Conservation (phyloP, 2,888 invertebrate species). For the Drosophila mayaguana region DNA sequence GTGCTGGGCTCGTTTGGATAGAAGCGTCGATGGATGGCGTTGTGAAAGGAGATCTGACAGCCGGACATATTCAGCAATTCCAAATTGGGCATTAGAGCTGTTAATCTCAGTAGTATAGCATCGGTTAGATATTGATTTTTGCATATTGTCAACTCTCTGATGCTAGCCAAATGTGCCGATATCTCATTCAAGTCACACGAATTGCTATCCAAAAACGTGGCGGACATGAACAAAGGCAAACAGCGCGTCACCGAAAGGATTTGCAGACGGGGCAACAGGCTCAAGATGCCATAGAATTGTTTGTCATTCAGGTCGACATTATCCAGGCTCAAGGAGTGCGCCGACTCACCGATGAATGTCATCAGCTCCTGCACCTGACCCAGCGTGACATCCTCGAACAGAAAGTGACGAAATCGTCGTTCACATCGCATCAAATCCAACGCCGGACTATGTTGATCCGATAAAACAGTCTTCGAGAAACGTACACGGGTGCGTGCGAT, state of each 20-base stretch:
- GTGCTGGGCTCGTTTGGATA: conserved; percentile 86
- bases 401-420: conserved; percentile 76
- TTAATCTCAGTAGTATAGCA: conserved; percentile 89
- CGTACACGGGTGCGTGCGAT: conserved; percentile 76
- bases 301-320: conserved; percentile 89
- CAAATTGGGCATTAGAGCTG: conserved; percentile 87
- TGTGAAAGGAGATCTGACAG: conserved; percentile 90
- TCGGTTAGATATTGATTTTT: conserved; percentile 91
- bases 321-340: conserved; percentile 87
- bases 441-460: conserved; percentile 81
- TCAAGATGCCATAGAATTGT: conserved; percentile 87
- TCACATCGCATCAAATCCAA: conserved; percentile 74
- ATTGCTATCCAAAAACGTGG: conserved; percentile 87
- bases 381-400: conserved; percentile 82
- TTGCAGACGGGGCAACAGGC: conserved; percentile 87
- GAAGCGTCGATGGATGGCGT: conserved; percentile 89
- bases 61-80: conserved; percentile 88
- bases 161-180: conserved; percentile 85
- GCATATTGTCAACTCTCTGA: conserved; percentile 88
- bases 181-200: conserved; percentile 86
- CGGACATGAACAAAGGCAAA: conserved; percentile 91
- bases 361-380: conserved; percentile 86
- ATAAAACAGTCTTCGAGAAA: conserved; percentile 81
- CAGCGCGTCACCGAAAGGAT: conserved; percentile 88
- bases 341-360: conserved; percentile 87